Base-by-base conservation (phyloP, 2,888 invertebrate genomes). In the Rotaria socialis region DNA sequence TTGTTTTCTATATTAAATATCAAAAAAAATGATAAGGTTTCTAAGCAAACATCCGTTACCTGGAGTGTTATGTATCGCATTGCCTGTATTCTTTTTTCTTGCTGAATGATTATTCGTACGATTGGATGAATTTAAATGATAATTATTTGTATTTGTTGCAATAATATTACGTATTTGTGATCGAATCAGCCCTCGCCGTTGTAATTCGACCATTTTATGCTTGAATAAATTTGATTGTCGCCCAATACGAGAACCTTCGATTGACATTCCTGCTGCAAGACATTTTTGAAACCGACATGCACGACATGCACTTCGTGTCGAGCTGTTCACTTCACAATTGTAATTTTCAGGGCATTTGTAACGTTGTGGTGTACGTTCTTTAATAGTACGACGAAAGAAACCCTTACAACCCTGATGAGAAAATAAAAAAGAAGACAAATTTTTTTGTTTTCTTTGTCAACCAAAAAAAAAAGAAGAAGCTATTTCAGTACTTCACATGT, bases 401-500 rank as follows among this genome's bases (percentile, higher is more conserved):
- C 84, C 84, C n/a, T 84, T 84, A 80, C 80, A 80, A 11, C 80
- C 80, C 47, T 80, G 2, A 47, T 27, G 2, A 58, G 24, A 27
- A 24, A 52, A 2, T 52, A 52, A 52, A 16, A 52, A 10, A 52
- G 2, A 2, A 50, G 11, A 50, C 6, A 50, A 11, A 50, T 8
- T 8, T 50, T 50, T 50, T 50, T 50, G 11, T 50, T 50, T 50
- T n/a, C n/a, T n/a, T n/a, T n/a, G n/a, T n/a, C n/a, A n/a, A n/a
- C n/a, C n/a, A n/a, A n/a, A n/a, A n/a, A n/a, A n/a, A n/a, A n/a
- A n/a, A n/a, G n/a, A n/a, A n/a, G n/a, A n/a, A n/a, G n/a, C n/a
- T n/a, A n/a, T n/a, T n/a, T n/a, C n/a, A n/a, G 27, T 67, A 67
- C 86, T 86, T 86, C 86, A 24, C 86, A 86, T 55, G 86, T 86